A percentile compares a stretch with the other conserved stretches of the same genome.
Conservation (phyloP, 2,113 vertebrate species). For the Coptodon bakossiorum region DNA sequence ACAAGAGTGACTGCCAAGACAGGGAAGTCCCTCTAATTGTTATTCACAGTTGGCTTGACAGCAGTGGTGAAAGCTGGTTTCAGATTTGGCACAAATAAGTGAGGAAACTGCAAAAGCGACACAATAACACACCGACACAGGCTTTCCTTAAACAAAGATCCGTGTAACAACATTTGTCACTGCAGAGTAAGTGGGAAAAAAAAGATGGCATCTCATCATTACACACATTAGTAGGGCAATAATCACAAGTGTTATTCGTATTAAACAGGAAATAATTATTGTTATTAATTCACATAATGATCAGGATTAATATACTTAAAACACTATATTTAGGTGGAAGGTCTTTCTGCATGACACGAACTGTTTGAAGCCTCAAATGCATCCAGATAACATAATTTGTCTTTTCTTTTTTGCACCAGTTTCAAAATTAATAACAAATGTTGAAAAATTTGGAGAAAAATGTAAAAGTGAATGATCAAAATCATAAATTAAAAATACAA, state of each 20-base stretch:
- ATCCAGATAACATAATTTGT: neutral
- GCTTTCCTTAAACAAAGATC: neutral
- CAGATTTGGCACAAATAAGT: conserved; percentile 23
- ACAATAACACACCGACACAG: neutral
- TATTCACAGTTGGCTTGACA: conserved; percentile 2
- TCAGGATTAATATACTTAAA: neutral
- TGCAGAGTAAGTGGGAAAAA: neutral
- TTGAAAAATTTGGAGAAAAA: neutral
- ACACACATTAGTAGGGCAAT: neutral
- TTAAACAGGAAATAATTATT: neutral
- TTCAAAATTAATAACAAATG: neutral
- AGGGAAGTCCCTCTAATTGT: conserved; percentile 20
- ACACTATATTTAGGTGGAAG: neutral
- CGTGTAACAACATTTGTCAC: neutral
- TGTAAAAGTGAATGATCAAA: neutral
- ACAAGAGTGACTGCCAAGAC: neutral
- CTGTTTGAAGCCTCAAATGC: fast-evolving
- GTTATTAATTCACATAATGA: neutral
- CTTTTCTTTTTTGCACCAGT: neutral
- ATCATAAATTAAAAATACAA: neutral
- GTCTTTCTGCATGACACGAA: neutral
- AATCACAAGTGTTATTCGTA: neutral
- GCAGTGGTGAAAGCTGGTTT: neutral
- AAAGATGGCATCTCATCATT: neutral
- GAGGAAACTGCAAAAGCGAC: neutral